These are phyloP conservation scores for Cetoscarus ocellatus DNA, from an alignment of 2,797 vertebrate species.

Conservation along the genomic window DNA sequence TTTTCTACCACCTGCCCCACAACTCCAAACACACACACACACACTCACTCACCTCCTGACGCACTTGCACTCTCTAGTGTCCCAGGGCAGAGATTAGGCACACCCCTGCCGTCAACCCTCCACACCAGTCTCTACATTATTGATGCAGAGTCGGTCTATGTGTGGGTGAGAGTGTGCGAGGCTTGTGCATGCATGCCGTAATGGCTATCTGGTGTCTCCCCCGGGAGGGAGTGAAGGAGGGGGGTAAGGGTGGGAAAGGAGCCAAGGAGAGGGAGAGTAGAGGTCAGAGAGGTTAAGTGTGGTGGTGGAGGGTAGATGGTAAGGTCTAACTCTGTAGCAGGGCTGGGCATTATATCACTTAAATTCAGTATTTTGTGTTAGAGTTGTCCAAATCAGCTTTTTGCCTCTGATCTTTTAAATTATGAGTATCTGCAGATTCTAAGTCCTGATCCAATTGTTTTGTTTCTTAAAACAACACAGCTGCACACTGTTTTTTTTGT, in stretches of 20 bases:
- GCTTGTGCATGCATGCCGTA: slow-evolving; percentile 70
- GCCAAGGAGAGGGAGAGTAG: slow-evolving; percentile 70
- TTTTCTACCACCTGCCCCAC: slow-evolving; percentile 73
- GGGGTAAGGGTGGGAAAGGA: slow-evolving; percentile 52
- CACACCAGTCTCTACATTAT: slow-evolving; percentile 83
- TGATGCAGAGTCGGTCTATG: slow-evolving; percentile 70
- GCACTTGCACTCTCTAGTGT: slow-evolving; percentile 76
- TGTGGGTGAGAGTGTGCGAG: slow-evolving; percentile 49
- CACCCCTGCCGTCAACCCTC: slow-evolving; percentile 75
- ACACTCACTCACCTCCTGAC: slow-evolving; percentile 54
- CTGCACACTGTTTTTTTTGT: too few species aligned
- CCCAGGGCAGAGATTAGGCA: slow-evolving; percentile 84
- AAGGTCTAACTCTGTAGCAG: slow-evolving; percentile 67
- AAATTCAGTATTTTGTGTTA: too few species aligned
- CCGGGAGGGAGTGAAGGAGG: slow-evolving; percentile 53
- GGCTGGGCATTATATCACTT: too few species aligned
- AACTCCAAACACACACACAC: slow-evolving; percentile 52
- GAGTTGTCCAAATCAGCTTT: too few species aligned
- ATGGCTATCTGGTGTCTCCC: slow-evolving; percentile 87
- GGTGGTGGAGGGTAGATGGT: slow-evolving; percentile 59
- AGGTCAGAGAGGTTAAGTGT: slow-evolving; percentile 86
- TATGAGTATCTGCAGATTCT: too few species aligned
- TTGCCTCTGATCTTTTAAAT: too few species aligned
- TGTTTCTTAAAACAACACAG: too few species aligned
- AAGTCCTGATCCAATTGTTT: too few species aligned